Percentiles rank a stretch among this genome's conserved stretches.
phyloP scores from a whole-genome alignment of 1,140 invertebrate genomes.

The Drosophila subpulchrella region DNA sequence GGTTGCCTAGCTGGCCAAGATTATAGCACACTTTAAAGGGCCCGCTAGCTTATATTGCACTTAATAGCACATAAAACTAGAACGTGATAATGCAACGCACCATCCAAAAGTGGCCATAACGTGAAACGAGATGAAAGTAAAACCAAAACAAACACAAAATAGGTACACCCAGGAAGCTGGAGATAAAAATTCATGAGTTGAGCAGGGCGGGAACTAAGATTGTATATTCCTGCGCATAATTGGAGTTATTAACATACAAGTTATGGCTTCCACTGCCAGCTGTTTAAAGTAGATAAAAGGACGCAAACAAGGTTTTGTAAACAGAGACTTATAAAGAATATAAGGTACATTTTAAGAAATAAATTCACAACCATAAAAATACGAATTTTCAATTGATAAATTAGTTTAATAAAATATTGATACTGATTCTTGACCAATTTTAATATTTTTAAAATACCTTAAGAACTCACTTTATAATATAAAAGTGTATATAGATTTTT shows the following conservation, averaged over 20 bases:
- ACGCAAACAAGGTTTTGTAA: not conserved
- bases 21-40: slow-evolving; percentile 77
- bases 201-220: slow-evolving; percentile 18
- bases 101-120: slow-evolving; percentile 63
- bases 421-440: too few species aligned
- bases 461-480: too few species aligned
- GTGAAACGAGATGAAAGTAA: slow-evolving; percentile 17
- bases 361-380: not conserved
- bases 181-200: slow-evolving; percentile 31
- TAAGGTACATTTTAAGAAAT: not conserved
- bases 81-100: slow-evolving; percentile 79
- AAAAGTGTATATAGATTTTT: too few species aligned
- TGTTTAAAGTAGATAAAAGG: slow-evolving; percentile 37
- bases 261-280: slow-evolving; percentile 17
- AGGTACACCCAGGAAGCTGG: not conserved
- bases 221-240: slow-evolving; percentile 32
- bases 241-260: slow-evolving; percentile 39
- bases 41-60: slow-evolving; percentile 74
- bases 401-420: too few species aligned
- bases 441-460: too few species aligned
- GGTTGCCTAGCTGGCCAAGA: slow-evolving; percentile 36
- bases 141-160: slow-evolving; percentile 37
- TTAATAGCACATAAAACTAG: slow-evolving; percentile 79
- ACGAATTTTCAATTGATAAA: not conserved
- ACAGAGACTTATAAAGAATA: not conserved